Evolutionary conservation across 2,113 vertebrate genomes (phyloP).

Genomic region (Sturnira hondurensis): DNA sequence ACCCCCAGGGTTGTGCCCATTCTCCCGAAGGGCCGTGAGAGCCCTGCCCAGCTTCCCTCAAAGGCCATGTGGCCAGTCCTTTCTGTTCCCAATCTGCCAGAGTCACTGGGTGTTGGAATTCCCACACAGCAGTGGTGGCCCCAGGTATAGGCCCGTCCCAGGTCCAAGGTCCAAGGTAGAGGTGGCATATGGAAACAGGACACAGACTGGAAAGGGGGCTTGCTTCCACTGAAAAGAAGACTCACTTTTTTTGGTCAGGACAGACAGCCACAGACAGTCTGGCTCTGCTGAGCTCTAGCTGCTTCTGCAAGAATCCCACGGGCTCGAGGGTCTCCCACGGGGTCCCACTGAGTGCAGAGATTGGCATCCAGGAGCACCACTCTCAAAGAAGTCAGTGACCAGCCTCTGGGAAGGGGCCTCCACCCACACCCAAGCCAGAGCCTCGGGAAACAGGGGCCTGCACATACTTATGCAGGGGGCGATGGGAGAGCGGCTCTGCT

Average conservation of each 20-base stretch:
- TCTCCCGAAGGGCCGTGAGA: background rate
- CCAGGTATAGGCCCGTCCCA: no score
- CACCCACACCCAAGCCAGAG: background rate
- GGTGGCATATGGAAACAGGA: background rate
- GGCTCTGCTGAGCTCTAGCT: background rate
- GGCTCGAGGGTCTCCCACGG: background rate
- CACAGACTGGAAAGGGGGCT: background rate
- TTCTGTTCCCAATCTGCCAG: background rate
- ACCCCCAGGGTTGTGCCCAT: no score
- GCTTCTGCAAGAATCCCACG: background rate
- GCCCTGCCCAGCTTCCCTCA: background rate
- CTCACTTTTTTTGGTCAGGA: background rate
- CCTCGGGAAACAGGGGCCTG: accelerated
- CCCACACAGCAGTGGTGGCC: accelerated
- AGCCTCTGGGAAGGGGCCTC: no score
- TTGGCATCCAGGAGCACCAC: accelerated
- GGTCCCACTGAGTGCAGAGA: background rate
- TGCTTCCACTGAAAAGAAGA: background rate
- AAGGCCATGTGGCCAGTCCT: background rate
- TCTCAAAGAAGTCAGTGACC: background rate
- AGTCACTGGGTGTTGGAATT: background rate
- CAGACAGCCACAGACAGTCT: background rate
- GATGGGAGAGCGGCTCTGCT: constrained; percentile 99
- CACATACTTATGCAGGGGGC: constrained; percentile 99
- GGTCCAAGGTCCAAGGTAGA: background rate